Evolutionary conservation across 2,113 vertebrate genomes (phyloP).

Genomic region (Vidua macroura): DNA sequence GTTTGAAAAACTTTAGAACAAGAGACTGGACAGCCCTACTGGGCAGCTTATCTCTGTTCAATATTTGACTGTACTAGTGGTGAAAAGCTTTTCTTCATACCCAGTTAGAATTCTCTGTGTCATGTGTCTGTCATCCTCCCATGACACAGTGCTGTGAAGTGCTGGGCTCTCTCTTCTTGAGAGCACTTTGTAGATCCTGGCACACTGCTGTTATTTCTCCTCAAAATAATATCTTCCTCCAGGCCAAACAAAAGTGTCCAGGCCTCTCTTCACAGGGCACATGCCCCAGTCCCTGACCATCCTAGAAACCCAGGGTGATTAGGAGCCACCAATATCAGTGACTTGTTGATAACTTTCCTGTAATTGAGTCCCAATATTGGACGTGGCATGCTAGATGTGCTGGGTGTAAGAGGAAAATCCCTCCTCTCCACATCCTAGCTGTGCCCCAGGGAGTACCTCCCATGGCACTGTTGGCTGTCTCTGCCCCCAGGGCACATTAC

Average conservation of each 20-base stretch:
- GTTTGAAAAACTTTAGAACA: background rate
- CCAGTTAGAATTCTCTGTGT: background rate
- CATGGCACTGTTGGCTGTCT: background rate
- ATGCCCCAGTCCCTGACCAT: background rate
- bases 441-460: background rate
- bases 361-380: background rate
- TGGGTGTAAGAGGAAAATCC: background rate
- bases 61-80: background rate
- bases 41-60: background rate
- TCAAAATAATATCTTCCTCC: background rate
- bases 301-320: background rate
- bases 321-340: accelerated
- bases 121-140: background rate
- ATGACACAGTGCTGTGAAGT: background rate
- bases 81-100: background rate
- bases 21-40: background rate
- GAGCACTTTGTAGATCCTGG: background rate
- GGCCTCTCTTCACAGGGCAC: background rate
- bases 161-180: background rate
- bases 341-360: background rate
- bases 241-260: background rate
- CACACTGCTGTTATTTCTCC: background rate
- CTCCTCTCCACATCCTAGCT: accelerated
- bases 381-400: background rate
- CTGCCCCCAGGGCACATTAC: background rate